A percentile compares a stretch with the other conserved stretches of the same genome.
These are phyloP conservation scores for Rhimphoctona megacephalus DNA, from an alignment of 2,888 invertebrate genomes.

Conservation along the genomic window DNA sequence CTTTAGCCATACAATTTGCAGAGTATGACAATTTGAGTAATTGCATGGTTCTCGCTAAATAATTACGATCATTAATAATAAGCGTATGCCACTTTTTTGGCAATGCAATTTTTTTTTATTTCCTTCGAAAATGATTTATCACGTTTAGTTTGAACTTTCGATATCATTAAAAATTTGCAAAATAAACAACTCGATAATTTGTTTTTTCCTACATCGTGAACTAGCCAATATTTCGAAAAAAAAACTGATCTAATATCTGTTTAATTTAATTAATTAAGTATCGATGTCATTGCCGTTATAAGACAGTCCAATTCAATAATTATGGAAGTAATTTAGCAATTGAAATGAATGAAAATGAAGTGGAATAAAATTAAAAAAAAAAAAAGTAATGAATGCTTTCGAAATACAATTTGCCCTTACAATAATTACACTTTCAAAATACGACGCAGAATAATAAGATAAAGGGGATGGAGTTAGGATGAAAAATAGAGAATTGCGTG, in stretches of 20 bases:
- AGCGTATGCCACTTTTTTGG: background rate
- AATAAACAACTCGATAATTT: background rate
- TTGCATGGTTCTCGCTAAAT: background rate
- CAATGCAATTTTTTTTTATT: background rate
- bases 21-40: background rate
- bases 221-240: background rate
- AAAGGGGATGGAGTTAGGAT: constrained; percentile 33
- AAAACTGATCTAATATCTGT: no score
- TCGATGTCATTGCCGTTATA: background rate
- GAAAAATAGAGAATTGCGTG: constrained; percentile 61
- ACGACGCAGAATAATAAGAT: constrained; percentile 1
- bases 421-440: constrained; percentile 57
- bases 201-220: background rate
- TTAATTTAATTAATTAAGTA: no score
- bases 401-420: constrained; percentile 2
- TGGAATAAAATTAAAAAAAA: background rate
- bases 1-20: background rate
- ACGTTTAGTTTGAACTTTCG: background rate
- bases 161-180: background rate
- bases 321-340: background rate
- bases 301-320: background rate
- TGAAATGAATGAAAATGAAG: background rate
- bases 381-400: constrained; percentile 12
- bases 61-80: background rate
- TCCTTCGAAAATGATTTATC: background rate